Evolutionary conservation across 2,113 vertebrate genomes (phyloP).

Genomic region (Barbus barbus): DNA sequence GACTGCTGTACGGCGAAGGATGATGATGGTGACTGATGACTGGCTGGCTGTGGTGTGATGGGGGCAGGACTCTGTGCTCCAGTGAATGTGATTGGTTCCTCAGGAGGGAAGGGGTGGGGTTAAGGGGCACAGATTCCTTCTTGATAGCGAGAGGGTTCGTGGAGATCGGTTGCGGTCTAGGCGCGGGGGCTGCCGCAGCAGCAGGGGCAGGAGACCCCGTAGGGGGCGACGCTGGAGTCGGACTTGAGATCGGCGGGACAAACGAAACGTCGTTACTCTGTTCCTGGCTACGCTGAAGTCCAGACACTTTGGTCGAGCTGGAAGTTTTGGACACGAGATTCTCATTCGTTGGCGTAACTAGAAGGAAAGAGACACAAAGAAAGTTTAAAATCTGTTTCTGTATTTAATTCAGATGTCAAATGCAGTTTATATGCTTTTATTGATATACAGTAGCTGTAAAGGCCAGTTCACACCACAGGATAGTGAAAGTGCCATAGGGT

Average conservation of each 20-base stretch:
- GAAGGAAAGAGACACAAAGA: conserved; percentile 26
- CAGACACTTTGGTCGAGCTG: conserved; percentile 86
- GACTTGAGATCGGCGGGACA: conserved; percentile 83
- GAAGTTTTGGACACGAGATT: conserved; percentile 83
- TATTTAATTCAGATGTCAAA: not conserved
- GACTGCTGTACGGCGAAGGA: conserved; percentile 82
- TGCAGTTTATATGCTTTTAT: not conserved
- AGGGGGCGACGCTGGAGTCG: conserved; percentile 78
- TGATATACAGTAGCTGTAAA: not conserved
- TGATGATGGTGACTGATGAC: conserved; percentile 83
- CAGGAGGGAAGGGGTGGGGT: conserved; percentile 76
- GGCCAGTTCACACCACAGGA: too few relatives aligned
- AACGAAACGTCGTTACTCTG: conserved; percentile 88
- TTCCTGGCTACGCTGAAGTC: conserved; percentile 94
- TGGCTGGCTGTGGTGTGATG: conserved; percentile 78
- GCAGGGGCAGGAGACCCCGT: conserved; percentile 78
- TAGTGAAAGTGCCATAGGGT: too few relatives aligned
- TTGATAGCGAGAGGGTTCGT: conserved; percentile 82
- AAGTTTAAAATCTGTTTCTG: not conserved
- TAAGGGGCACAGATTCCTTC: conserved; percentile 78
- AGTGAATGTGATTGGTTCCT: conserved; percentile 70
- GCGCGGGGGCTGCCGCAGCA: conserved; percentile 76
- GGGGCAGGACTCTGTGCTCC: conserved; percentile 76
- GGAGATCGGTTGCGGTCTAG: conserved; percentile 68
- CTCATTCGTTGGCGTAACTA: conserved; percentile 87